These are phyloP conservation scores for Acrocyrtus sp. DNA, from an alignment of 2,888 invertebrate genomes.

Conservation along the genomic window DNA sequence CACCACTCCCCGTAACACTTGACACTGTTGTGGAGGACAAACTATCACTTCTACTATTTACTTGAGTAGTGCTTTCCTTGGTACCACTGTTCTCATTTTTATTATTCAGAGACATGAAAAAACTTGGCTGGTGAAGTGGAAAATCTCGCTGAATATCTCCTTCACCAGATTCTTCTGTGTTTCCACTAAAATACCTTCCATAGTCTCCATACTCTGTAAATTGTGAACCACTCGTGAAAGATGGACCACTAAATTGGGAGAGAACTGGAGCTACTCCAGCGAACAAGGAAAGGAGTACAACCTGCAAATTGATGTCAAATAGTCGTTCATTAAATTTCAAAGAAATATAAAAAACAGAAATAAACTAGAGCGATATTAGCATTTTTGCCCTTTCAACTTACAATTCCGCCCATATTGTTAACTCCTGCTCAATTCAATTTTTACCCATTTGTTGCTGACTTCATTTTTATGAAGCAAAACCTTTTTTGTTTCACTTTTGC, in stretches of 20 bases:
- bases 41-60: no score
- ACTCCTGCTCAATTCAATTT: neutral
- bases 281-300: slow-evolving; percentile 15
- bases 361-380: neutral
- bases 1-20: neutral
- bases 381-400: slow-evolving; percentile 12
- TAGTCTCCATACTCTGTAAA: slow-evolving; percentile 28
- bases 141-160: neutral
- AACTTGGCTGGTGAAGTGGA: slow-evolving; percentile 34
- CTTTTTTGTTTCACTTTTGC: neutral
- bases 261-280: slow-evolving; percentile 32
- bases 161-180: neutral
- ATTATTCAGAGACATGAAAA: slow-evolving; percentile 10
- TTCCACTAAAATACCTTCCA: slow-evolving; percentile 1
- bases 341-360: neutral
- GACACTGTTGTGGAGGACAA: no score
- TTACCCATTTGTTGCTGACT: neutral
- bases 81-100: slow-evolving; percentile 6
- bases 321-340: no score
- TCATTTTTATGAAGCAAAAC: slow-evolving; percentile 5
- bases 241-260: slow-evolving; percentile 17
- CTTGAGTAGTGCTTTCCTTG: neutral
- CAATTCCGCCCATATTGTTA: slow-evolving; percentile 25
- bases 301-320: no score
- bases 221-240: slow-evolving; percentile 2